Evolutionary conservation across 2,113 vertebrate species (phyloP), one percentile per base, ranked within the genome.

Genomic region (Ictidomys tridecemlineatus): DNA sequence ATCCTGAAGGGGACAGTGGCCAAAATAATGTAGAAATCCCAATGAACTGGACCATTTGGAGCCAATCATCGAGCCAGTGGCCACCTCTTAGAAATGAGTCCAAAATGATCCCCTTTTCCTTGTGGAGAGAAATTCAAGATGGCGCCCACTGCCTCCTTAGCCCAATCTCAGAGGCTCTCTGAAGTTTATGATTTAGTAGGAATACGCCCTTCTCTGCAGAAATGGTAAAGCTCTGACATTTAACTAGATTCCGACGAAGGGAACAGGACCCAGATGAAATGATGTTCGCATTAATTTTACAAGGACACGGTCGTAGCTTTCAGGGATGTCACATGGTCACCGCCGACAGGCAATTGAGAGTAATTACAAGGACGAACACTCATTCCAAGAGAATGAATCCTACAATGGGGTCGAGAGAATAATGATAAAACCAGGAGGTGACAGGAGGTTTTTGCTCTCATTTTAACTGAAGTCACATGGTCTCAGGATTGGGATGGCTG

Each of bases 1-100:
- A 28, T 30, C 2, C 9, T 34, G 5, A 14, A 4, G 5, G 8
- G 53, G 3, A 28, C 11, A 14, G 4, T 0, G 30, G 14, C 24
- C 2, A 28, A n/a, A 72, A 30, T 34, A 5, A 5, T 0, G 0
- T 11, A 9, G 4, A 1, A 4, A 16, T 1, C 26, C 30, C 18
- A 4, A n/a, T 14, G 13, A 4, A 42, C 14, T 73, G 8, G 4
- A 13, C 53, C 48, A 7, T 8, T 18, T 28, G n/a, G 8, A 37
- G 17, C 1, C 34, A 18, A 56, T 53, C 13, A 9, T 24, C 18
- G 34, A 48, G 8, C 12, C 67, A 9, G 5, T 13, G 34, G 26
- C 30, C 13, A 12, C 22, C 0, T 9, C 18, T 30, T 45, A 45
- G 45, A 45, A 45, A 45, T 1, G 8, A 45, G 45, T 45, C 8